A percentile compares a stretch with the other conserved stretches of the same genome.
Conservation (phyloP, 2,888 invertebrate species). For the Metacarcinus magister region DNA sequence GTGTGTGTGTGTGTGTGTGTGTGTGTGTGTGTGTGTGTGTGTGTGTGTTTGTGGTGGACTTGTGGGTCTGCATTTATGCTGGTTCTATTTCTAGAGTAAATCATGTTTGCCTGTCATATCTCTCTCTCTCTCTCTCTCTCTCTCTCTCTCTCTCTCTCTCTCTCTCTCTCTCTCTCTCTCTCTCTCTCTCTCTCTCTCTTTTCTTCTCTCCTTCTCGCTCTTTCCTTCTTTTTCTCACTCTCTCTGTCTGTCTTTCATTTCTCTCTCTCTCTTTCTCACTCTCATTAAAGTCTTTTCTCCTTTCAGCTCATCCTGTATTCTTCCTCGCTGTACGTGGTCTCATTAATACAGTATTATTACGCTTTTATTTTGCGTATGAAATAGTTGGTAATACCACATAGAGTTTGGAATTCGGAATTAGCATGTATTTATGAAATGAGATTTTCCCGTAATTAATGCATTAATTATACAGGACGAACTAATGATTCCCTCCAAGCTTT, state of each 20-base stretch:
- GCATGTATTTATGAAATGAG: conserved; percentile 35
- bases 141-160: conserved; percentile 39
- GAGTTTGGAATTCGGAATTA: background rate
- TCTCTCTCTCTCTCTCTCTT: conserved; percentile 4
- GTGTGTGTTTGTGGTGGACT: background rate
- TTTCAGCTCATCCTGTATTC: background rate
- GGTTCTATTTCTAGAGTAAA: background rate
- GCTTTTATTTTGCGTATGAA: background rate
- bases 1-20: background rate
- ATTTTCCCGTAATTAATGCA: conserved; percentile 19
- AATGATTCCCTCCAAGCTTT: conserved; percentile 40
- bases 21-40: background rate
- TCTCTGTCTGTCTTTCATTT: background rate
- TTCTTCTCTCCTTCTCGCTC: conserved; percentile 38
- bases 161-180: conserved; percentile 39
- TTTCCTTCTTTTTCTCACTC: background rate
- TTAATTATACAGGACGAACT: conserved; percentile 1
- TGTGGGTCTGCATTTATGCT: background rate
- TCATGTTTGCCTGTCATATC: background rate
- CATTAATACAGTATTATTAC: background rate
- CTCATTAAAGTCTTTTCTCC: background rate
- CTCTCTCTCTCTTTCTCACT: conserved; percentile 5
- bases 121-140: background rate
- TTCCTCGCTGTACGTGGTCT: background rate
- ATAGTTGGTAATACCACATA: background rate